Evolutionary conservation across 2,113 vertebrate genomes (phyloP), one percentile per base, ranked within the genome.

Genomic region (Chaetodon auriga): DNA sequence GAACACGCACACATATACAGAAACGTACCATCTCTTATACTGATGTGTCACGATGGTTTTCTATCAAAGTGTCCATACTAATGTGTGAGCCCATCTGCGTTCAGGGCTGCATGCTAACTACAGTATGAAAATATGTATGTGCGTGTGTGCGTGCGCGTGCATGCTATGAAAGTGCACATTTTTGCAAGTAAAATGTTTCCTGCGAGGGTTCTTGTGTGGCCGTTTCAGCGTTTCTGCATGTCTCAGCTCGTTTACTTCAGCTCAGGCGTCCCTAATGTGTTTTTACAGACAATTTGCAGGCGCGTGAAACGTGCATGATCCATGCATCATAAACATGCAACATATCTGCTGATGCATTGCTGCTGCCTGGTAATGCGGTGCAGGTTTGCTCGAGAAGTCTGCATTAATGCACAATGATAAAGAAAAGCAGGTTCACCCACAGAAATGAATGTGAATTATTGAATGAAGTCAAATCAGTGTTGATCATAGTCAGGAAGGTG

Each of bases 121-220:
- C 38, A 30, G 38, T 41, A 48, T 62, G 64, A 38, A 30, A 61
- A 65, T 66, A 10, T 77, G n/a, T 53, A 14, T 66, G 12, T 53
- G 9, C 25, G 41, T 78, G 51, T 62, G 43, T 35, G 58, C 62
- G 18, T 60, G 45, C 55, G 46, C 48, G 1, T 58, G 21, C 10
- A 36, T 51, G n/a, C 57, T 19, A 38, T 30, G 11, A 2, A 79
- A 54, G 30, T 57, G 48, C 68, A 53, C 15, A 35, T 62, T 75
- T 91, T 92, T 88, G 45, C 76, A 69, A 87, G 86, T 85, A 10
- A 91, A 82, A 88, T 89, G 69, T 38, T 35, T 36, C 46, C 68
- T 13, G 25, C 51, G 21, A 19, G 49, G 54, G 63, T 60, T 49
- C 15, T 41, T 62, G 3, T 58, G 11, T 46, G 65, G 43, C 41